A percentile compares a stretch with the other conserved stretches of the same genome.
Evolutionary conservation across 2,797 vertebrate species (phyloP).

Genomic region (Trachurus trachurus): DNA sequence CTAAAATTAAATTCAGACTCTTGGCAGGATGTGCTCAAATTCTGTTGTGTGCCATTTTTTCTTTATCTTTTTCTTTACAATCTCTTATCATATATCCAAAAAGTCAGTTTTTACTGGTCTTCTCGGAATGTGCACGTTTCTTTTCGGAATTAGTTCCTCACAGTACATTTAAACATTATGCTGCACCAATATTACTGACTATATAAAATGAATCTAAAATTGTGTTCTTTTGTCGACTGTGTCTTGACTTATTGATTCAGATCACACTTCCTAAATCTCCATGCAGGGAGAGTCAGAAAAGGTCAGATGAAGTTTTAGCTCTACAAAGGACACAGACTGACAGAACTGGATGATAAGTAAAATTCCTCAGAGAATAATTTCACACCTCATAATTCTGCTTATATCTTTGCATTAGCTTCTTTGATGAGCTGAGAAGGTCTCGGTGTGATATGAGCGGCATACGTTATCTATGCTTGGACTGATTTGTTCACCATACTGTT

Average conservation of each 20-base stretch:
- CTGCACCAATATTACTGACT: not conserved
- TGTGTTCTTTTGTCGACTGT: not conserved
- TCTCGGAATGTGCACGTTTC: not conserved
- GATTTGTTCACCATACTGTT: not conserved
- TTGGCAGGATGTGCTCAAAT: not conserved
- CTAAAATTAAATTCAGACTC: slow-evolving; percentile 9
- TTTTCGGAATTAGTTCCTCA: slow-evolving; percentile 1
- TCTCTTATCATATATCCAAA: not conserved
- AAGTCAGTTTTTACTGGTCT: slow-evolving; percentile 4
- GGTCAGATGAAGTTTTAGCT: slow-evolving; percentile 25
- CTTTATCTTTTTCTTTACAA: not conserved
- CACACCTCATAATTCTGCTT: slow-evolving; percentile 3
- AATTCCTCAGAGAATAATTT: slow-evolving; percentile 8
- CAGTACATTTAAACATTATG: not conserved
- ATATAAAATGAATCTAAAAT: not conserved
- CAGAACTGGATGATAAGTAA: slow-evolving; percentile 18
- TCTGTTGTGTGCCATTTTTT: not conserved
- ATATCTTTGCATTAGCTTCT: not conserved
- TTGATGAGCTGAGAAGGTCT: not conserved
- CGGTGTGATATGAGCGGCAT: not conserved
- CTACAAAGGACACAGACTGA: slow-evolving; percentile 16
- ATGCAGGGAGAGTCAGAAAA: not conserved
- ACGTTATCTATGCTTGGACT: not conserved
- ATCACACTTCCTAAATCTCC: slow-evolving; percentile 2
- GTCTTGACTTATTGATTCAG: slow-evolving; percentile 31